Percentiles rank a stretch among this genome's conserved stretches.
Conservation (phyloP, 2,888 invertebrate species). For the Penaeus monodon region DNA sequence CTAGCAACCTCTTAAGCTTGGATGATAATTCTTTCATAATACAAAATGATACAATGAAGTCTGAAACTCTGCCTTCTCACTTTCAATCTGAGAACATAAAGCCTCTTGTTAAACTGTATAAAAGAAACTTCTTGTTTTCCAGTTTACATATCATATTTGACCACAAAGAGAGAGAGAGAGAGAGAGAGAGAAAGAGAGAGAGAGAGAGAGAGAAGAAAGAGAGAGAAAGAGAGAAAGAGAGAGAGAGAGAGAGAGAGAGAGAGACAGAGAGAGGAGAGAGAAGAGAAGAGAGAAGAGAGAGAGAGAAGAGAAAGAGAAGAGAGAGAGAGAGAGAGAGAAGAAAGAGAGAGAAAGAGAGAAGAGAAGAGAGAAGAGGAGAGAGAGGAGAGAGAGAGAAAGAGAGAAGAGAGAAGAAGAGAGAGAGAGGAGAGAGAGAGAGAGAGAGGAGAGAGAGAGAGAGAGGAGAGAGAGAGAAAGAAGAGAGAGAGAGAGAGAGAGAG, state of each 20-base stretch:
- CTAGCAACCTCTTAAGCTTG: no score
- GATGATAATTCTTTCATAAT: no score
- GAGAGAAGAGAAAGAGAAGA: background rate
- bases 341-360: conserved; percentile 5
- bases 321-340: no score
- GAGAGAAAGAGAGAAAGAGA: background rate
- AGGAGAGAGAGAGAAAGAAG: background rate
- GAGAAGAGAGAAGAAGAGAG: background rate
- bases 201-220: no score
- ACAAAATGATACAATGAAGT: no score
- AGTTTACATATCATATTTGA: no score
- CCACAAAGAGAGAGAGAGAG: background rate
- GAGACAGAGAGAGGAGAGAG: background rate
- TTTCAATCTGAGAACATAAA: no score
- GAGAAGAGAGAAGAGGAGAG: background rate
- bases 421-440: background rate
- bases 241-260: background rate
- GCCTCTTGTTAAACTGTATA: no score
- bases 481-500: background rate
- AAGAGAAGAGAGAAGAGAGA: background rate
- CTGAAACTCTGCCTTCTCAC: no score
- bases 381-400: background rate
- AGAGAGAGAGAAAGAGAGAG: conserved; percentile 1
- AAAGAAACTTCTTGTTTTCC: no score
- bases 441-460: no score